A percentile compares a stretch with the other conserved stretches of the same genome.
phyloP scores from a whole-genome alignment of 2,797 vertebrate genomes.

The Coracias cyanogaster region DNA sequence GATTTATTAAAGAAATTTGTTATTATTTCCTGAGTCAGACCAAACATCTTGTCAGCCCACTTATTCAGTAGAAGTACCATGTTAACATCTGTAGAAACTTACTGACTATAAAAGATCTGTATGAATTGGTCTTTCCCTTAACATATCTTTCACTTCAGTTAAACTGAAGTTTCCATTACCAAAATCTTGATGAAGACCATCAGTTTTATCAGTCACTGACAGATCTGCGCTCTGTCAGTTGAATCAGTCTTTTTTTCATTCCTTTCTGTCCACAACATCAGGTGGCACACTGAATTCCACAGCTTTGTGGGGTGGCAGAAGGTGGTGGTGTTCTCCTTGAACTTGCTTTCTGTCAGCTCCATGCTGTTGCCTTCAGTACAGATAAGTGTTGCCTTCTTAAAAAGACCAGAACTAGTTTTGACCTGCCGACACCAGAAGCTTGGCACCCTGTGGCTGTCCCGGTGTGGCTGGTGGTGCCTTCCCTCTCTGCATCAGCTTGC shows the following conservation, averaged over 20 bases:
- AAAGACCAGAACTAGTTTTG: background rate
- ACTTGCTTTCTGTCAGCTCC: background rate
- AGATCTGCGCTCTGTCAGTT: background rate
- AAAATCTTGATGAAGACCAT: background rate
- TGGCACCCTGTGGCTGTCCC: background rate
- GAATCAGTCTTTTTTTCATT: background rate
- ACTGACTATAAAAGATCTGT: background rate
- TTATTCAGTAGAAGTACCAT: background rate
- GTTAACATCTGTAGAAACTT: background rate
- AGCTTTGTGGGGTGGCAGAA: background rate
- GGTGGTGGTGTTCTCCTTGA: background rate
- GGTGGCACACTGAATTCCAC: background rate
- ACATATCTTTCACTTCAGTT: background rate
- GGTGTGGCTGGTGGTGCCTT: background rate
- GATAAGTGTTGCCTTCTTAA: background rate
- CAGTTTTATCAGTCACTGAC: background rate
- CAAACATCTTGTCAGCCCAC: background rate
- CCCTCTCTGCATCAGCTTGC: background rate
- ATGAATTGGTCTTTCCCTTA: background rate
- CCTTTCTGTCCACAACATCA: background rate
- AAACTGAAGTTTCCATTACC: background rate
- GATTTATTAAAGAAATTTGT: background rate
- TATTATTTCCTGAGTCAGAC: background rate
- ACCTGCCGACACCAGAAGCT: background rate
- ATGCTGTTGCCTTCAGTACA: accelerated